Evolutionary conservation across 2,797 vertebrate species (phyloP), one percentile per base, ranked within the genome.

Genomic region (Myripristis murdjan): DNA sequence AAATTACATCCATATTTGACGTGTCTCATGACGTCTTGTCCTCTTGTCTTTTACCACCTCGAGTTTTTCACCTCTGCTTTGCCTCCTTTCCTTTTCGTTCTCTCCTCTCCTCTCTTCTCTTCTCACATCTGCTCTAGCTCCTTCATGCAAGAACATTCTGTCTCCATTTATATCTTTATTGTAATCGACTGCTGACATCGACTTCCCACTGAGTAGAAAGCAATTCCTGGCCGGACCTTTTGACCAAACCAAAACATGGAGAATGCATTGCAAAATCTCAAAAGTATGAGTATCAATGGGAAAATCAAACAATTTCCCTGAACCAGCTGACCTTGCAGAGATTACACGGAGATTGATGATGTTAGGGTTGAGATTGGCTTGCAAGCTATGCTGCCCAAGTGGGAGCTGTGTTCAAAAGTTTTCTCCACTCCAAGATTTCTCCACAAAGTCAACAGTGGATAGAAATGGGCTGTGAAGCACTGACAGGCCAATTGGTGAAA

Each of bases 371-470:
- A 41, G 68, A 72, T 78, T 56, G 83, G 75, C 85, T 88, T 70
- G 73, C 64, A 76, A 56, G 51, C 67, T 18, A 18, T 33, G 77
- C 75, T 69, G 55, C 67, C 60, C 59, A 54, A 67, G 49, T 64
- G 39, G 54, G 77, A 55, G 62, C 44, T 66, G 61, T 18, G 14
- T 72, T 53, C 67, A 1, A 58, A 84, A 46, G 56, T 66, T 79
- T 83, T 71, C 70, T 44, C 56, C 48, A 20, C 53, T 75, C 26
- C 54, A 28, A 41, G 58, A 59, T 82, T 81, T 81, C 79, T 67
- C 41, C 74, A 58, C 79, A 83, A 70, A 83, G 86, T 87, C 79
- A 83, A 83, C 74, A 86, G 10, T 2, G n/a, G 61, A 83, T 28
- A 64, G 76, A 83, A 84, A 86, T 58, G 56, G 60, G 56, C 77